phyloP scores from a whole-genome alignment of 2,113 vertebrate species.

The Monopterus albus region DNA sequence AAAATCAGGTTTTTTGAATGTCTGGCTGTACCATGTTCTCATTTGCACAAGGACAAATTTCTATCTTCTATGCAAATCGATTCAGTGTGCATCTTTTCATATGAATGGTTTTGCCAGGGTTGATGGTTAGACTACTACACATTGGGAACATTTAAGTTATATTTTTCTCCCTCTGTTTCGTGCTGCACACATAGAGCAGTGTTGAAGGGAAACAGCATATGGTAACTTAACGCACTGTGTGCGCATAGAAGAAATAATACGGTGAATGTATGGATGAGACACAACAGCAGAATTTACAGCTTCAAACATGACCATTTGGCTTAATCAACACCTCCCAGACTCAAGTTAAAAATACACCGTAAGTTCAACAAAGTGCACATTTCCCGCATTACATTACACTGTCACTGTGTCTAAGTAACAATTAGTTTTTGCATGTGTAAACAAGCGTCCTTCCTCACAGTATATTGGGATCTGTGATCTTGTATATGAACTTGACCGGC shows the following conservation, averaged over 20 bases:
- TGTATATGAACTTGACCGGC: slow-evolving; percentile 71
- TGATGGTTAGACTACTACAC: slow-evolving; percentile 15
- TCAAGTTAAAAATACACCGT: neutral
- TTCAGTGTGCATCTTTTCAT: slow-evolving; percentile 45
- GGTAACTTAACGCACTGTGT: neutral
- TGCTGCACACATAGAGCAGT: slow-evolving; percentile 6
- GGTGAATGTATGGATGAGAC: neutral
- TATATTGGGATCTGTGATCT: slow-evolving; percentile 21
- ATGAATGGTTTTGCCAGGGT: slow-evolving; percentile 25
- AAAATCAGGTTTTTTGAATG: slow-evolving; percentile 38
- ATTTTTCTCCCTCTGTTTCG: neutral
- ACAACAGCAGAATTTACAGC: slow-evolving; percentile 1
- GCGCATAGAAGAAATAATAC: neutral
- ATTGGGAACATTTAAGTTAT: neutral
- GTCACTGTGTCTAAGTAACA: neutral
- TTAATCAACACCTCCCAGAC: neutral
- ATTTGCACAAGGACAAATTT: slow-evolving; percentile 52
- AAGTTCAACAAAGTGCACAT: neutral
- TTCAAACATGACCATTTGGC: neutral
- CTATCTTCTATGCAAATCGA: slow-evolving; percentile 48
- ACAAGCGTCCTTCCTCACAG: slow-evolving; percentile 15
- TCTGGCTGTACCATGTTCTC: slow-evolving; percentile 35
- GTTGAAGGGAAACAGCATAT: slow-evolving; percentile 8
- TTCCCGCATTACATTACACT: neutral
- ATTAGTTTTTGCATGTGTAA: slow-evolving; percentile 19